These are phyloP conservation scores for Acestrorhynchus altus DNA, from an alignment of 2,797 vertebrate species.

Conservation along the genomic window DNA sequence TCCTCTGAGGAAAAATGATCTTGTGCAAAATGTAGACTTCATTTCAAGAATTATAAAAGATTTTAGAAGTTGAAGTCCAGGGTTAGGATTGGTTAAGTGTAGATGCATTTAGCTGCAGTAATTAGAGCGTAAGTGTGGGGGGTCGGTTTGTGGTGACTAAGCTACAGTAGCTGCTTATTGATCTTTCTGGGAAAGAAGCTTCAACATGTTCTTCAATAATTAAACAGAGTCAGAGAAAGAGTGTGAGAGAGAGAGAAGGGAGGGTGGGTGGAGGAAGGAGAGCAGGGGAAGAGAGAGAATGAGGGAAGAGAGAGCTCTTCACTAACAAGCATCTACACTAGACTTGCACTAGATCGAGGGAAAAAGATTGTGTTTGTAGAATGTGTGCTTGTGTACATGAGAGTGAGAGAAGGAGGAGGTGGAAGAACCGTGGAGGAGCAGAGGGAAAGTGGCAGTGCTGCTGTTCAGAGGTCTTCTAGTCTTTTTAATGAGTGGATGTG, in stretches of 20 bases:
- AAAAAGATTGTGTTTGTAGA: conserved; percentile 10
- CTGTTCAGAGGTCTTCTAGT: background rate
- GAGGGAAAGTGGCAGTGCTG: conserved; percentile 20
- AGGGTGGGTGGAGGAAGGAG: too few relatives aligned
- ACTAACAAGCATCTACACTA: conserved; percentile 10
- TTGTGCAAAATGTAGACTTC: background rate
- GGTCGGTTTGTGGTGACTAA: conserved; percentile 60
- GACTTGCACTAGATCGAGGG: conserved; percentile 5
- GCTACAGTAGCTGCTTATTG: conserved; percentile 67
- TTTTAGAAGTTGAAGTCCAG: background rate
- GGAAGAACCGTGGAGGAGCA: conserved; percentile 42
- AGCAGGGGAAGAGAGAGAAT: conserved; percentile 14
- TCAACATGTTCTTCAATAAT: conserved; percentile 73
- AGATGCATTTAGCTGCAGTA: background rate
- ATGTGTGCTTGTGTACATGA: conserved; percentile 5
- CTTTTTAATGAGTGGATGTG: background rate
- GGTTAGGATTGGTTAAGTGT: background rate
- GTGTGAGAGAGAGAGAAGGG: background rate
- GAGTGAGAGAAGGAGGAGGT: conserved; percentile 46
- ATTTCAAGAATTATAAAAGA: background rate
- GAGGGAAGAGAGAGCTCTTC: conserved; percentile 14
- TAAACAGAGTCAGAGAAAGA: conserved; percentile 65
- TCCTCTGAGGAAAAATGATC: background rate
- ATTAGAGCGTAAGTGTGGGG: background rate
- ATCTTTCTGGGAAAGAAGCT: conserved; percentile 72